Conservation (phyloP, 2,797 vertebrate species). For the Peromyscus eremicus region DNA sequence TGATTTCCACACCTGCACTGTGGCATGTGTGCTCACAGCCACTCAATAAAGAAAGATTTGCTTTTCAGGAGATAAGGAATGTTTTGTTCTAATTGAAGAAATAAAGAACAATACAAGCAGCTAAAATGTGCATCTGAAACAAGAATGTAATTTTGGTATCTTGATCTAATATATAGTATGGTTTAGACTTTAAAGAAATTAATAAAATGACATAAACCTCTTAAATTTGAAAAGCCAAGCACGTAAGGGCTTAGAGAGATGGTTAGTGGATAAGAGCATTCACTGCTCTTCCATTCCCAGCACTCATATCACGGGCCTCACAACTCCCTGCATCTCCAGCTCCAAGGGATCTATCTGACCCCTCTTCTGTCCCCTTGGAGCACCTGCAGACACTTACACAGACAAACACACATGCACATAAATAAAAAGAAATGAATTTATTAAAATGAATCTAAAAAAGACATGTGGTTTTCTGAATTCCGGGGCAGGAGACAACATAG, state of each 20-base stretch:
- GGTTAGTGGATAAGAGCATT: neutral
- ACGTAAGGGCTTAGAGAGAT: neutral
- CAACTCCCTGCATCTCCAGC: neutral
- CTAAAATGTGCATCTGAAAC: conserved; percentile 49
- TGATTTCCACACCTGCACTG: neutral
- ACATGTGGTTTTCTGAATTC: conserved; percentile 2
- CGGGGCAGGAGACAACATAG: conserved; percentile 47
- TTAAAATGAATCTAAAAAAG: neutral
- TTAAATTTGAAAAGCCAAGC: neutral
- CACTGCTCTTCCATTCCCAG: too few relatives aligned
- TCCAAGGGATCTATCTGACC: neutral
- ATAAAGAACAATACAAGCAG: neutral
- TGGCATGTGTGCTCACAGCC: neutral
- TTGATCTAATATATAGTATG: neutral
- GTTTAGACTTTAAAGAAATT: conserved; percentile 23
- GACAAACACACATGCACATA: neutral
- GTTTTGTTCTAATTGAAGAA: neutral
- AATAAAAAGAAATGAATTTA: neutral
- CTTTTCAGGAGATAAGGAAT: neutral
- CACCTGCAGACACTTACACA: neutral
- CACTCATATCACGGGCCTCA: too few relatives aligned
- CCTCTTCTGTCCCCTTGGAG: neutral
- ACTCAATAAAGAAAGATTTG: neutral
- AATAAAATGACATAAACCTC: conserved; percentile 30
- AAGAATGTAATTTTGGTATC: conserved; percentile 40